phyloP scores from a whole-genome alignment of 2,888 invertebrate species.

The Oxyteleia sp. region DNA sequence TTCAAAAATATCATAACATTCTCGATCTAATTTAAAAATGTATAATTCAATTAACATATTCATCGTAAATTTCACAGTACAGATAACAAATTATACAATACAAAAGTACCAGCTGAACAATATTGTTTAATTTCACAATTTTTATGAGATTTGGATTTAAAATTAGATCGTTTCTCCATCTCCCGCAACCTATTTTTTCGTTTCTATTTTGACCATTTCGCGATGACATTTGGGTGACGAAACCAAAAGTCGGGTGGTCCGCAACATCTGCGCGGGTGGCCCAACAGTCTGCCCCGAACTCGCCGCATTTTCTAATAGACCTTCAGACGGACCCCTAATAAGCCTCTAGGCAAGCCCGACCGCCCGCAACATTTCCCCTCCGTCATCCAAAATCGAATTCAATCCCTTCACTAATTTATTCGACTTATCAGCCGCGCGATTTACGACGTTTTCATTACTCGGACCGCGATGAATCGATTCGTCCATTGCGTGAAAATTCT shows the following conservation, averaged over 20 bases:
- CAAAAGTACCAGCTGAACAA: no score
- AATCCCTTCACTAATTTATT: slow-evolving; percentile 41
- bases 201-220: not conserved
- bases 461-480: slow-evolving; percentile 40
- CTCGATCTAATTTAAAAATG: no score
- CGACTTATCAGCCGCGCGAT: slow-evolving; percentile 50
- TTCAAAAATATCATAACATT: no score
- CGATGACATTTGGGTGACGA: slow-evolving; percentile 59
- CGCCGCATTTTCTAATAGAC: slow-evolving; percentile 70
- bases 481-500: not conserved
- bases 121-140: slow-evolving; percentile 24
- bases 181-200: slow-evolving; percentile 19
- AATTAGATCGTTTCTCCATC: slow-evolving; percentile 27
- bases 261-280: slow-evolving; percentile 69
- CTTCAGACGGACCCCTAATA: slow-evolving; percentile 60
- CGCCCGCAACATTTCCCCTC: slow-evolving; percentile 12
- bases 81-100: no score
- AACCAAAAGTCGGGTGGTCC: slow-evolving; percentile 70
- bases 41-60: no score
- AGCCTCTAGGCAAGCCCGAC: slow-evolving; percentile 53
- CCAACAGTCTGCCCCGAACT: slow-evolving; percentile 23
- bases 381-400: slow-evolving; percentile 11
- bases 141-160: not conserved
- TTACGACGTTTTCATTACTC: slow-evolving; percentile 51
- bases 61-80: no score